Evolutionary conservation across 1,140 invertebrate genomes (phyloP), one percentile per base, ranked within the genome.

Genomic region (Zaprionus inermis): DNA sequence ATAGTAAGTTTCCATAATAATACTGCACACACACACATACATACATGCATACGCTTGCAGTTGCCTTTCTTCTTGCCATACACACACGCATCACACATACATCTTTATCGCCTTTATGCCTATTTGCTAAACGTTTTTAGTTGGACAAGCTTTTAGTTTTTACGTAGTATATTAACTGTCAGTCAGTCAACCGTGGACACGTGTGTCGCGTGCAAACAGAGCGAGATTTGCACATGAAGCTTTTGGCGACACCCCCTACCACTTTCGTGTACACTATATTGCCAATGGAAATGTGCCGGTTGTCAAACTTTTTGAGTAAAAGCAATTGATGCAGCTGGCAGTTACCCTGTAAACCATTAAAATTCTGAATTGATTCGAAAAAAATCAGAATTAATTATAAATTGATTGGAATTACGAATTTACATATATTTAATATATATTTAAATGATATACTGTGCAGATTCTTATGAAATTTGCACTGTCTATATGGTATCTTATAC

Each of bases 41-140:
- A 32, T 24, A 49, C 58, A 30, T 22, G 2, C 34, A 52, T 34
- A 24, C 46, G 41, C 18, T 52, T 34, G 38, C 52, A 51, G 20
- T 22, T 51, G 20, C 11, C 9, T 28, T 28, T 2, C n/a, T n/a
- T n/a, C n/a, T n/a, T n/a, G n/a, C 11, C n/a, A 44, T 24, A 14
- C 20, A 51, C 6, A 55, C 12, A 55, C 14, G n/a, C 20, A 14
- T n/a, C 16, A 46, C n/a, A 12, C 44, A 44, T 22, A 36, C 20
- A 16, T 59, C 12, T 30, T n/a, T 22, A 28, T 11, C 16, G 55
- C 20, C 51, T 32, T 49, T 63, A 52, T 44, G 63, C 46, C 32
- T 51, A 81, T 85, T 84, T 78, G 66, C 63, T 44, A 46, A 84
- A 61, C 70, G 36, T 78, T 85, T 44, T 78, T 38, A 70, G 70